Evolutionary conservation across 2,888 invertebrate species (phyloP).

Genomic region (Clistopyga incitator): DNA sequence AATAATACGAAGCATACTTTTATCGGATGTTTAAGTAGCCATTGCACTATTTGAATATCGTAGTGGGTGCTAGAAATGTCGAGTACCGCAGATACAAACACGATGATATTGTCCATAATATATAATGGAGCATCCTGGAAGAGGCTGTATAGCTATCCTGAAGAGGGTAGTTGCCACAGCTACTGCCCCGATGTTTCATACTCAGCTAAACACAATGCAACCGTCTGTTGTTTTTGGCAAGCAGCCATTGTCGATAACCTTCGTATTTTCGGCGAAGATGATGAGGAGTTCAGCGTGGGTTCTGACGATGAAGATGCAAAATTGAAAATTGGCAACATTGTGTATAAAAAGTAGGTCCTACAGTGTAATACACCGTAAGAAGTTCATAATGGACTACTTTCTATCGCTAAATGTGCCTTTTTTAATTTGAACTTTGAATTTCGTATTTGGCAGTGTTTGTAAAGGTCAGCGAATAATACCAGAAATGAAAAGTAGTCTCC

Average conservation of each 20-base stretch:
- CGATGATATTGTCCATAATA: conserved; percentile 48
- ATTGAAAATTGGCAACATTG: conserved; percentile 3
- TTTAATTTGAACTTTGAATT: too few species aligned
- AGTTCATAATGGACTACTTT: not conserved
- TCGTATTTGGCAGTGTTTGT: too few species aligned
- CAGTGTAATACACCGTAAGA: not conserved
- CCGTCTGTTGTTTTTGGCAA: conserved; percentile 80
- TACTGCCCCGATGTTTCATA: conserved; percentile 75
- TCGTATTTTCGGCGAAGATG: conserved; percentile 73
- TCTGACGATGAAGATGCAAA: conserved; percentile 66
- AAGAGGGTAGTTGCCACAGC: conserved; percentile 40
- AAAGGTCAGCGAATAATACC: too few species aligned
- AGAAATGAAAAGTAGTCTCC: too few species aligned
- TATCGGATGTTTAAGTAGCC: conserved; percentile 34
- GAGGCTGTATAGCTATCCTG: not conserved
- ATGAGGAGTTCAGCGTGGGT: conserved; percentile 64
- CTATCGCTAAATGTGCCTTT: too few species aligned
- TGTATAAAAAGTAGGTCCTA: not conserved
- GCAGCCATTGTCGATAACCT: conserved; percentile 80
- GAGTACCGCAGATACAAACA: conserved; percentile 14
- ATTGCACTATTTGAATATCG: conserved; percentile 60
- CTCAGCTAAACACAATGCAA: conserved; percentile 77
- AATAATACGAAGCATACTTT: conserved; percentile 4
- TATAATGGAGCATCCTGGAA: conserved; percentile 48
- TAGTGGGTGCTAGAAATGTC: conserved; percentile 43